Conservation (phyloP, 2,113 vertebrate species). For the Grantiella picta region DNA sequence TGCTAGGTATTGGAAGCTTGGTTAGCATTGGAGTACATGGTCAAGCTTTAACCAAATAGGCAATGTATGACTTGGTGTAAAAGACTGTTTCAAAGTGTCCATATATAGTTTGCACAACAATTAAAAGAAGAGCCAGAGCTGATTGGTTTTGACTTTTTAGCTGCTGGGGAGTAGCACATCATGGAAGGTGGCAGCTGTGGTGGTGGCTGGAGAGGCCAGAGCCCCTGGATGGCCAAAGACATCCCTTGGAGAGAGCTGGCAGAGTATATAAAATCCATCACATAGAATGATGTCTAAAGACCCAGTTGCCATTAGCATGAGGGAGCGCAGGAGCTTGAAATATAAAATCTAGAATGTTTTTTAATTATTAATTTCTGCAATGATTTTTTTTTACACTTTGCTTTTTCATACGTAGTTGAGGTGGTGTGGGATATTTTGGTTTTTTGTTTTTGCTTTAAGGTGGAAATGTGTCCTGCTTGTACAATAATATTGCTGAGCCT, state of each 20-base stretch:
- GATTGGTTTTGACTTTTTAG: not conserved
- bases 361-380: not conserved
- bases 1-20: not conserved
- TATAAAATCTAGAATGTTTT: not conserved
- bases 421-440: rapidly evolving
- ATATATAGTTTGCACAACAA: rapidly evolving
- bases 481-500: not conserved
- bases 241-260: rapidly evolving
- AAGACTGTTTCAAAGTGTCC: not conserved
- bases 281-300: not conserved
- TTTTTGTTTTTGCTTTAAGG: not conserved
- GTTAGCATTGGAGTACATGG: not conserved
- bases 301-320: not conserved
- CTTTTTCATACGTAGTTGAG: not conserved
- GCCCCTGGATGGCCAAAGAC: not conserved
- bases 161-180: rapidly evolving
- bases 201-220: not conserved
- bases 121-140: not conserved
- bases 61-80: not conserved
- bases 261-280: rapidly evolving
- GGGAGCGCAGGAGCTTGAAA: not conserved
- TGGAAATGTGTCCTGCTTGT: not conserved
- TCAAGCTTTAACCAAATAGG: not conserved
- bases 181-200: not conserved
- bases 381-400: rapidly evolving